A percentile compares a stretch with the other conserved stretches of the same genome.
Evolutionary conservation across 2,797 vertebrate species (phyloP).

Genomic region (Apodemus agrarius): DNA sequence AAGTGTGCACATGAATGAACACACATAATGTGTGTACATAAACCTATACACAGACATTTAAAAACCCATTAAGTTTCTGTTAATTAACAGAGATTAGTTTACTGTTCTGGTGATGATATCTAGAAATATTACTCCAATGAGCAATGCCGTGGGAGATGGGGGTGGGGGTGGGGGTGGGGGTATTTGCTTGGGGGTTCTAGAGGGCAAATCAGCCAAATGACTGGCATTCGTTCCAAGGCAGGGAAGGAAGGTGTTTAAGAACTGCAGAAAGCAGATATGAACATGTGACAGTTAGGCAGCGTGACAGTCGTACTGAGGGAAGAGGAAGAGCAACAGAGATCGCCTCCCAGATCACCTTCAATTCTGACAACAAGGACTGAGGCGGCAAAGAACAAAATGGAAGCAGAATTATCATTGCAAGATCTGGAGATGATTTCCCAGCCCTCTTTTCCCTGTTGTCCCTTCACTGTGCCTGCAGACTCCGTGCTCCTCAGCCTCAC

Average conservation of each 20-base stretch:
- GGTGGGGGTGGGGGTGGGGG: fast-evolving
- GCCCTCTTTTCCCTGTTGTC: constrained; percentile 45
- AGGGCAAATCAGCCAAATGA: not conserved
- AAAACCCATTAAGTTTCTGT: constrained; percentile 40
- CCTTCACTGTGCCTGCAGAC: not conserved
- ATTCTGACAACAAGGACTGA: constrained; percentile 63
- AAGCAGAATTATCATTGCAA: not conserved
- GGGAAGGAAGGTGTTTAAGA: constrained; percentile 55
- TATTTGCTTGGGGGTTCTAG: not conserved
- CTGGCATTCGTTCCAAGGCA: constrained; percentile 42
- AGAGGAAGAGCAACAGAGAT: constrained; percentile 25
- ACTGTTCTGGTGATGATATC: not conserved
- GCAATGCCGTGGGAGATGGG: no score
- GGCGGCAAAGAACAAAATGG: not conserved
- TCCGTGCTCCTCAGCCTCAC: not conserved
- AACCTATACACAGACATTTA: not conserved
- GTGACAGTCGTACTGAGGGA: constrained; percentile 21
- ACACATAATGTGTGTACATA: not conserved
- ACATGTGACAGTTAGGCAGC: constrained; percentile 58
- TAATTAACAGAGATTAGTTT: constrained; percentile 75
- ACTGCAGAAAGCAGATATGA: constrained; percentile 60
- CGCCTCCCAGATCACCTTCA: constrained; percentile 65
- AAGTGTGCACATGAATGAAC: not conserved
- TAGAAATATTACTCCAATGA: constrained; percentile 29
- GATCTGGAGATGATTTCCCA: constrained; percentile 56